Evolutionary conservation across 2,113 vertebrate species (phyloP).

Genomic region (Cyanoderma ruficeps): DNA sequence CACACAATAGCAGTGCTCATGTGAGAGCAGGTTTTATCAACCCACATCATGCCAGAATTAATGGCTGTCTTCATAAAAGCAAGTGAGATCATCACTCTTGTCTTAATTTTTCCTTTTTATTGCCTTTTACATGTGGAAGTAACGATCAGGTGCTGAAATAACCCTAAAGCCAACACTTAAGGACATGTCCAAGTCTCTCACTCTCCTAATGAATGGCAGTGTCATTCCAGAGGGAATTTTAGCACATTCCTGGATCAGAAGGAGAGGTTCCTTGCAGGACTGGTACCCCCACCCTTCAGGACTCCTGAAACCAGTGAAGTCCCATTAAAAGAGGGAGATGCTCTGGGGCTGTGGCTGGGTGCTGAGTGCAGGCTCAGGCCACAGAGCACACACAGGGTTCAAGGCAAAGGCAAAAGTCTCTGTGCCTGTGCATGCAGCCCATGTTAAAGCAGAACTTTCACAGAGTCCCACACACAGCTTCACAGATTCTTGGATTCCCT

Average conservation of each 20-base stretch:
- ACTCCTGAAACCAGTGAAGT: neutral
- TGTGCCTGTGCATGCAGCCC: neutral
- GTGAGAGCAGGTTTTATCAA: neutral
- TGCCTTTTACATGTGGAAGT: slow-evolving; percentile 34
- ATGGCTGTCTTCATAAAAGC: slow-evolving; percentile 30
- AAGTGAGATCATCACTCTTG: slow-evolving; percentile 55
- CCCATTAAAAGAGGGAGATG: neutral
- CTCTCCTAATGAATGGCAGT: neutral
- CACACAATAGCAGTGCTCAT: neutral
- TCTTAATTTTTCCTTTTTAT: slow-evolving; percentile 45
- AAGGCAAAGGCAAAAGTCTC: neutral
- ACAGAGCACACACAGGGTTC: neutral
- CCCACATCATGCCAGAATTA: neutral
- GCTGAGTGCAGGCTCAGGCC: neutral
- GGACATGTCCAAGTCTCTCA: neutral
- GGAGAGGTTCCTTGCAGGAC: neutral
- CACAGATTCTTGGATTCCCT: neutral
- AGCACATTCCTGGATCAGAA: neutral
- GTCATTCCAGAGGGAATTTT: neutral
- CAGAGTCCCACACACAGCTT: neutral
- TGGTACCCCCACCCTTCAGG: neutral
- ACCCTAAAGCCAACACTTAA: slow-evolving; percentile 14
- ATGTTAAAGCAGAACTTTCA: neutral
- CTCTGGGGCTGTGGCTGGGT: fast-evolving
- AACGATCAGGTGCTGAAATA: slow-evolving; percentile 52